Base-by-base conservation (phyloP, 2,797 vertebrate species). In the Peromyscus aztecus region DNA sequence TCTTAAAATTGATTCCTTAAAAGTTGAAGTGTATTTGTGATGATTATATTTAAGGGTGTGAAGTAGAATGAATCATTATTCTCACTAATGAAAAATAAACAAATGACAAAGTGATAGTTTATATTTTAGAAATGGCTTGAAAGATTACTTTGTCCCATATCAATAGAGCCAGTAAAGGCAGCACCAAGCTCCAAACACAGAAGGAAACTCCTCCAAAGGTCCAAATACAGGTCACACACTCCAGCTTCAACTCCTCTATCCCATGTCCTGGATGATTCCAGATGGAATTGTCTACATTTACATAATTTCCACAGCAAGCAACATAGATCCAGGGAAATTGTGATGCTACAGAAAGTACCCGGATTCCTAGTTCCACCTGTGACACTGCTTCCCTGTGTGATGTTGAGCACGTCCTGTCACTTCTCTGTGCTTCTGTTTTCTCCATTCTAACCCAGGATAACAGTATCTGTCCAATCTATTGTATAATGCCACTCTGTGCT, bases 361-460 rank as follows among this genome's bases (percentile, higher is more conserved):
- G 78, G 52, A 63, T 94, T 94, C 95, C 63, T 91, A 89, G 34
- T 92, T 90, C n/a, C 29, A 83, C 37, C 40, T 88, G 46, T 94
- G 91, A 95, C 71, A 76, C 63, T 40, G 37, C 82, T 40, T 94
- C 34, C 77, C 73, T 91, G 12, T 86, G 27, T 94, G 85, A 95
- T 94, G 69, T 67, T 91, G 67, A 92, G 78, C 63, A 96, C 94
- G 67, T 95, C 65, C 83, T 83, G 77, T 86, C n/a, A 89, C n/a
- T 57, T 93, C 81, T 92, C 61, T 96, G 80, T 89, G 71, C 71
- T 96, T 94, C 31, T 24, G 31, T 91, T 97, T 94, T 78, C 55
- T 91, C 40, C 34, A 83, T 19, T 90, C 65, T 93, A 94, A 96
- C 63, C 96, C 55, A 61, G 80, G 16, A 95, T 94, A 92, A 95